Base-by-base conservation (phyloP, 2,797 vertebrate genomes). In the Intellagama lesueurii region DNA sequence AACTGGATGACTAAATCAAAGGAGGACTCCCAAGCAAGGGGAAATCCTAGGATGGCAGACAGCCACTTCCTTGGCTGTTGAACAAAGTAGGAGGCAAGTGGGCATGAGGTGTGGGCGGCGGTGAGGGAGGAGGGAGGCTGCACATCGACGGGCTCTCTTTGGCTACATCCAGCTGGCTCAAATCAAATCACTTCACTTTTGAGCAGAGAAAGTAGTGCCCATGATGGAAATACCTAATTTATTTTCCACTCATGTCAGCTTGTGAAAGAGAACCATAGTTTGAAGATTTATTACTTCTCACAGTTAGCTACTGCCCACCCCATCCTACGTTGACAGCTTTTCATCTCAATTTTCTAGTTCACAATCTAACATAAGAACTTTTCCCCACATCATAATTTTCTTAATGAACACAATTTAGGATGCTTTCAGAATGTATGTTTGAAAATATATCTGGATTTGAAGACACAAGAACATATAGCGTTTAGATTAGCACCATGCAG, bases 1-100 rank as follows among this genome's bases (percentile, higher is more conserved):
- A 87, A 80, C 66, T 40, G 86, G 12, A 56, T 76, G 22, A 49
- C 28, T 75, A 75, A 88, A 82, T 44, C 17, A 75, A 35, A 28
- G 2, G 8, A 75, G 17, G 22, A 75, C 35, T 83, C 70, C 40
- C 64, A 14, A 83, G 56, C 19, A 49, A 75, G 22, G 80, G 87
- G 87, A 75, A 83, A 88, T 68, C 87, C 87, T 52, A 32, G 70
- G n/a, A 60, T 83, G 80, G 87, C 87, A 32, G 52, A 11, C 9
- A 76, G 87, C 79, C 87, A 82, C 40, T 12, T 83, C 87, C 30
- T 83, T 83, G 70, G 80, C 70, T 76, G 87, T 30, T 35, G 70
- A 76, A 75, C 79, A 88, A 81, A 88, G 52, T 76, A 26, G 80
- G 87, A 83, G 40, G 70, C 35, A 47, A 56, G 32, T 82, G 80